phyloP scores from a whole-genome alignment of 2,113 vertebrate species.

The Lethenteron camtschaticum region DNA sequence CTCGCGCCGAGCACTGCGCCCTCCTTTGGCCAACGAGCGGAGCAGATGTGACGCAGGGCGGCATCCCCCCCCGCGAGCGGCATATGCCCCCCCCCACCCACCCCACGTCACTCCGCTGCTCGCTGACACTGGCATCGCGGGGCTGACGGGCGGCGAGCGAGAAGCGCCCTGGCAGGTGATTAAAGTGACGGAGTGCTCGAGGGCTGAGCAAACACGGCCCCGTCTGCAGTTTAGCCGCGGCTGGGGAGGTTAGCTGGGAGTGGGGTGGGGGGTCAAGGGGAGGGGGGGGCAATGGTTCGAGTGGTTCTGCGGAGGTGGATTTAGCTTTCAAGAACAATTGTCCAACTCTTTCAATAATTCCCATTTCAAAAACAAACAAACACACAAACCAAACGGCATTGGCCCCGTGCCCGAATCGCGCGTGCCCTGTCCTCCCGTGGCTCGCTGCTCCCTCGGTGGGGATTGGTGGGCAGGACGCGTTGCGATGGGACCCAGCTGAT shows the following conservation, averaged over 20 bases:
- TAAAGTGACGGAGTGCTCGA: constrained; percentile 3
- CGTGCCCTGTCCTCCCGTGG: too few relatives aligned
- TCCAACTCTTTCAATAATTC: too few relatives aligned
- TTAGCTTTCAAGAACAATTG: too few relatives aligned
- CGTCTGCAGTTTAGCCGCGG: background rate
- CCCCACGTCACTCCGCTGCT: background rate
- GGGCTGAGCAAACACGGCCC: background rate
- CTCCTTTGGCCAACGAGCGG: background rate
- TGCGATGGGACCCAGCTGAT: too few relatives aligned
- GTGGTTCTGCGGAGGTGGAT: too few relatives aligned
- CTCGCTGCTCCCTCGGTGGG: too few relatives aligned
- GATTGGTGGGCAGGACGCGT: too few relatives aligned
- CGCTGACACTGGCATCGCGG: constrained; percentile 1
- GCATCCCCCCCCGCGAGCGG: background rate
- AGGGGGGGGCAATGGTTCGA: background rate
- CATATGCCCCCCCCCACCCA: background rate
- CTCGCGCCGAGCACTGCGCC: background rate
- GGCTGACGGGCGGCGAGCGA: background rate
- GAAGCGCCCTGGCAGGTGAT: constrained; percentile 3
- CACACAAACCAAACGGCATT: too few relatives aligned
- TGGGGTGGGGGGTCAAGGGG: background rate
- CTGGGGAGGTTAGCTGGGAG: too few relatives aligned
- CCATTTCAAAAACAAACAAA: too few relatives aligned
- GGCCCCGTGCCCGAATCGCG: too few relatives aligned
- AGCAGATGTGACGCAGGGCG: constrained; percentile 3